Conservation (phyloP, 2,888 invertebrate species). For the Platypus cylindrus region DNA sequence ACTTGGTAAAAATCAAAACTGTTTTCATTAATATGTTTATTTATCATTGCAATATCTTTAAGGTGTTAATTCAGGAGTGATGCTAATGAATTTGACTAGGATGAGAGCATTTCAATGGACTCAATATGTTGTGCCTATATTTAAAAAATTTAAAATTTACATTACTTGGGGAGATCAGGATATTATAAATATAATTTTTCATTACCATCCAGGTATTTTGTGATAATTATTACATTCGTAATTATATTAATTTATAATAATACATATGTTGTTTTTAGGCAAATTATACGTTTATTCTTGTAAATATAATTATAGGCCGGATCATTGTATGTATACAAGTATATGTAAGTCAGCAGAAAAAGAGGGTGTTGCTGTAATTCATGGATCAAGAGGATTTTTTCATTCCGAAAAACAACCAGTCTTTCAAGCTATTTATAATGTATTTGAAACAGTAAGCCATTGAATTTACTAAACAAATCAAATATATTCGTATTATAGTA, state of each 20-base stretch:
- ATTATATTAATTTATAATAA: constrained; percentile 2
- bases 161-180: constrained; percentile 99
- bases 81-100: constrained; percentile 92
- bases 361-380: constrained; percentile 69
- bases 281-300: constrained; percentile 71
- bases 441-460: constrained; percentile 42
- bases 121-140: constrained; percentile 69
- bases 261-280: constrained; percentile 38
- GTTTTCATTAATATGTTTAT: constrained; percentile 1
- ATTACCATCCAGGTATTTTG: constrained; percentile 58
- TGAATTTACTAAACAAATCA: neutral
- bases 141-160: constrained; percentile 69
- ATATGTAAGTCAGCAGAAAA: constrained; percentile 54
- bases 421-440: constrained; percentile 58
- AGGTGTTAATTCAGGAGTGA: constrained; percentile 94
- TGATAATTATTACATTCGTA: neutral
- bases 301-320: constrained; percentile 83
- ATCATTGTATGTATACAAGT: constrained; percentile 93
- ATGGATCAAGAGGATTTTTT: constrained; percentile 80
- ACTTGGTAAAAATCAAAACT: constrained; percentile 47
- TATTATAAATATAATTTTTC: constrained; percentile 82
- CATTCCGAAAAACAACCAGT: constrained; percentile 76
- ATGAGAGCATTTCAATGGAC: constrained; percentile 82
- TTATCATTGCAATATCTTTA: constrained; percentile 13
- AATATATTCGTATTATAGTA: neutral